These are phyloP conservation scores for Eubasilissa regina DNA, from an alignment of 1,140 invertebrate genomes.

Conservation along the genomic window DNA sequence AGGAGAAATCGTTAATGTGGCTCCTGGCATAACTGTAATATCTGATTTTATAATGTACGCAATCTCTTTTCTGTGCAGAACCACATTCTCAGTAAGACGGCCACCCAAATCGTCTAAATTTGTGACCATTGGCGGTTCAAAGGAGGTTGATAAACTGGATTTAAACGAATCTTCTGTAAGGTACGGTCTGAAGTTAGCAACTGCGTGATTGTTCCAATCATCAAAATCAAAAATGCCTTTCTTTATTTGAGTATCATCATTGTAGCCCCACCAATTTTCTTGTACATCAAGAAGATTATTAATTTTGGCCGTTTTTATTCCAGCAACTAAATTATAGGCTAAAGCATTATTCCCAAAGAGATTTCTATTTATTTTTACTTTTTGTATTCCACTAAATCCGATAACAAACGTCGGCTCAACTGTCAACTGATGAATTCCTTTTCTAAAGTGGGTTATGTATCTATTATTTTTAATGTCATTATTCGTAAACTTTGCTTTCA, in stretches of 20 bases:
- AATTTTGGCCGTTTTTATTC: conserved; percentile 89
- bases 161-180: conserved; percentile 84
- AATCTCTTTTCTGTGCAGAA: conserved; percentile 76
- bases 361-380: conserved; percentile 92
- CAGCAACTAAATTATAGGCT: conserved; percentile 94
- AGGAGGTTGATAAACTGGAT: conserved; percentile 82
- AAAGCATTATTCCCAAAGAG: conserved; percentile 90
- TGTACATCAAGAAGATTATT: conserved; percentile 90
- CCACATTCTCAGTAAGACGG: conserved; percentile 82
- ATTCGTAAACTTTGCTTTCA: conserved; percentile 83
- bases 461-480: conserved; percentile 88
- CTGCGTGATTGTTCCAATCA: conserved; percentile 98
- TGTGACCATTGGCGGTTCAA: conserved; percentile 70
- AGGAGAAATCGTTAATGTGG: conserved; percentile 88
- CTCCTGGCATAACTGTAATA: conserved; percentile 96
- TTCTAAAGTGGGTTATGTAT: conserved; percentile 63
- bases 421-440: conserved; percentile 70
- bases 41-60: conserved; percentile 93
- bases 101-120: conserved; percentile 87
- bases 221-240: conserved; percentile 98
- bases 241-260: conserved; percentile 80
- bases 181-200: conserved; percentile 92
- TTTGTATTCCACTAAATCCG: conserved; percentile 95
- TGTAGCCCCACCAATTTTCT: conserved; percentile 97
- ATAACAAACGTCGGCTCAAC: conserved; percentile 86